Conservation (phyloP, 53 echinoderm and acorn worm genomes). For the Actinopyga echinites region DNA sequence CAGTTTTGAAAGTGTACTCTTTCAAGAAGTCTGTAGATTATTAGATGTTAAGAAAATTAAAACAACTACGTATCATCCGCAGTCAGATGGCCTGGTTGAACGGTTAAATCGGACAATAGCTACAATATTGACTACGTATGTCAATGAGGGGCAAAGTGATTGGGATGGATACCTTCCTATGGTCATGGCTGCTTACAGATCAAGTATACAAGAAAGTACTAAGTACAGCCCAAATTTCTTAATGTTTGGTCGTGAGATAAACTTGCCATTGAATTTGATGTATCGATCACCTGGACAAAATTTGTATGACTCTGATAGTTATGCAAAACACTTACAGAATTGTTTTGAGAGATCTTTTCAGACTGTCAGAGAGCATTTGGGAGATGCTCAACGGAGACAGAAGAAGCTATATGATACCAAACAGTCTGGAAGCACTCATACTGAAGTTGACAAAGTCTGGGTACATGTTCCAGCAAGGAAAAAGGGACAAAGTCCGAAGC, state of each 20-base stretch:
- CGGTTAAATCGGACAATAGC: not conserved
- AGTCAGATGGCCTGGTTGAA: constrained; percentile 5
- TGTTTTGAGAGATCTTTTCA: constrained; percentile 4
- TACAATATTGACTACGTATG: not conserved
- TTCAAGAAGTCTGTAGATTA: too few relatives aligned
- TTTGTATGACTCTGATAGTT: not conserved
- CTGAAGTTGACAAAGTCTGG: not conserved
- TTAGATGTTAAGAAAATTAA: too few relatives aligned
- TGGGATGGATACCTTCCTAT: not conserved
- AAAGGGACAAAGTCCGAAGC: not conserved
- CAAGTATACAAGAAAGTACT: not conserved
- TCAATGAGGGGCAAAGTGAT: not conserved
- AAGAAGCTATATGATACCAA: not conserved
- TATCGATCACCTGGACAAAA: not conserved
- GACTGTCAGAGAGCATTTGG: not conserved
- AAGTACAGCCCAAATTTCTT: not conserved
- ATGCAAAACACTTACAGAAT: not conserved
- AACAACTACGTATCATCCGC: not conserved
- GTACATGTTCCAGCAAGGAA: not conserved
- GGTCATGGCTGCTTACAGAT: not conserved
- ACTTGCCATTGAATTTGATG: not conserved
- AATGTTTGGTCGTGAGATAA: not conserved
- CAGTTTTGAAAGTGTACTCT: too few relatives aligned
- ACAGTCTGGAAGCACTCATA: not conserved
- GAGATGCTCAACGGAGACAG: not conserved